Evolutionary conservation across 2,113 vertebrate genomes (phyloP).

Genomic region (Hyaena hyaena): DNA sequence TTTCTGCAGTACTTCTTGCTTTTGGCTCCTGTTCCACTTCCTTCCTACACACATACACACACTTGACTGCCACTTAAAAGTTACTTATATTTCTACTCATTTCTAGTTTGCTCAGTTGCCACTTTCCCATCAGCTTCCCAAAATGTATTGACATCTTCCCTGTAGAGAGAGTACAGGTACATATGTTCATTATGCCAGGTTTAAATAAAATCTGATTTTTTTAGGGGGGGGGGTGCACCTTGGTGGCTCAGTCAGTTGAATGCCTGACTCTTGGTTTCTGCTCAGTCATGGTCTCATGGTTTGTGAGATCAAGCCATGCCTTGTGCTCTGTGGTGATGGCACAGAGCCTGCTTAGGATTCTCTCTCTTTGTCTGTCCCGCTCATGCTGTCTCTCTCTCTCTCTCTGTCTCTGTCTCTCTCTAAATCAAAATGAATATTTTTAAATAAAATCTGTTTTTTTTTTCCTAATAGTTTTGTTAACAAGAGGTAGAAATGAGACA

Average conservation of each 20-base stretch:
- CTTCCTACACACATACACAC: background rate
- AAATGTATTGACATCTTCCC: background rate
- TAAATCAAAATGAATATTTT: too few relatives aligned
- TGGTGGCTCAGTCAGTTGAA: too few relatives aligned
- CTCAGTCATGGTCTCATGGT: too few relatives aligned
- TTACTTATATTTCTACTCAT: background rate
- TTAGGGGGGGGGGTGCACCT: too few relatives aligned
- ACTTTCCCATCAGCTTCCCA: background rate
- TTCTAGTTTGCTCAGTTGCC: background rate
- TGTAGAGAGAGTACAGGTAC: background rate
- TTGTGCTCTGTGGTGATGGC: too few relatives aligned
- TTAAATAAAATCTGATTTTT: background rate
- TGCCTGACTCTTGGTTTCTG: too few relatives aligned
- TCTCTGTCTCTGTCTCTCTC: too few relatives aligned
- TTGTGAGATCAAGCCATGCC: too few relatives aligned
- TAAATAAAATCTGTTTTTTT: background rate
- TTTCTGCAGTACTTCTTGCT: background rate
- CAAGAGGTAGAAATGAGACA: background rate
- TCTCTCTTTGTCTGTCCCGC: too few relatives aligned
- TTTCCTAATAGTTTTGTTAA: background rate
- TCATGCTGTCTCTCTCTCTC: too few relatives aligned
- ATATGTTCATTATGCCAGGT: background rate
- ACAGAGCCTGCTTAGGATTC: too few relatives aligned
- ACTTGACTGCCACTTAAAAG: background rate
- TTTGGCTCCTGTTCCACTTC: background rate